Evolutionary conservation across 2,113 vertebrate genomes (phyloP), one percentile per base, ranked within the genome.

Genomic region (Eolophus roseicapilla): DNA sequence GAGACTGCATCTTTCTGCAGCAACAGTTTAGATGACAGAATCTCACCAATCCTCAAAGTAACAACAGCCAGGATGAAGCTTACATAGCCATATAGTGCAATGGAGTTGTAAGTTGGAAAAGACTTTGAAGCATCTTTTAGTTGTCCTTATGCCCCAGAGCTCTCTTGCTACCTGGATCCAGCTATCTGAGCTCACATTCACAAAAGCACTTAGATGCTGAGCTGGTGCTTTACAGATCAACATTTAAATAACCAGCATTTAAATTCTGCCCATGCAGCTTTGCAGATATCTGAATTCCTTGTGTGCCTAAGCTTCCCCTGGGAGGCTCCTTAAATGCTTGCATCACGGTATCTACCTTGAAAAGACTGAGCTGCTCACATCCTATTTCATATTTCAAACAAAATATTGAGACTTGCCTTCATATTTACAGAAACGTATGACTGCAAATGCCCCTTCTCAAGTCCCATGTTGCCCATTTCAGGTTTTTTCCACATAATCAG

Each of bases 201-300:
- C 62, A 57, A 57, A 7, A 85, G 13, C 11, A 18, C 33, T 82
- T 57, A 47, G 52, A 65, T 60, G 39, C 39, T 76, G 75, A 64
- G 35, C 44, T 44, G 44, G 37, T 65, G 29, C 18, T 86, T 94
- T 47, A 70, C 25, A 93, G 71, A 83, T 73, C 63, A 57, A 62
- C 71, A 77, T 62, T 93, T 90, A 93, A 93, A 88, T 74, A 82
- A 65, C 37, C 6, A 62, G 79, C 79, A 92, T 92, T 92, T 73
- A 88, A 92, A 96, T 96, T 96, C 94, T 92, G 59, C 15, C 59
- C 79, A 83, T 74, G 86, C 68, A 86, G 71, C 53, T 93, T 77
- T 95, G 82, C 88, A 83, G 88, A 65, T 69, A 65, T 13, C 35
- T 69, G 67, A 92, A 73, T 65, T 65, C 53, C 49, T 73, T 62